phyloP scores from a whole-genome alignment of 2,113 vertebrate genomes.

The Bombycilla garrulus region DNA sequence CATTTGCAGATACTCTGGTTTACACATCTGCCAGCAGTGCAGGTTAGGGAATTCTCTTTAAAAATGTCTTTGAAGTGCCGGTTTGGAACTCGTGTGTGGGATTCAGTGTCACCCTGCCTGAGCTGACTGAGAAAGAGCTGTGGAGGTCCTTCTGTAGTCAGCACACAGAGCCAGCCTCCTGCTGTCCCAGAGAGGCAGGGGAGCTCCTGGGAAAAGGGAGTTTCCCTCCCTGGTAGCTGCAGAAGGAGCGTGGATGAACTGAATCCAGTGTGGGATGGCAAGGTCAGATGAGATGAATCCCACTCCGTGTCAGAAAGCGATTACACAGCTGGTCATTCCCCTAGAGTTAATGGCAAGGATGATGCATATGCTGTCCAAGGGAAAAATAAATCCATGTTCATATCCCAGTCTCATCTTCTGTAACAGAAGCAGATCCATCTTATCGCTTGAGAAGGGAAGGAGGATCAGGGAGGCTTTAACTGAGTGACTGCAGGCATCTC shows the following conservation, averaged over 20 bases:
- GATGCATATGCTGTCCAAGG: constrained; percentile 15
- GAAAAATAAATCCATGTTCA: constrained; percentile 46
- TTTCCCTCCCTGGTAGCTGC: neutral
- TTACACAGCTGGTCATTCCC: constrained; percentile 10
- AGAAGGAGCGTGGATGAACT: neutral
- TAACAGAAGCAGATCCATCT: neutral
- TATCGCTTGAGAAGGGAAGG: neutral
- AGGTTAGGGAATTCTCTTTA: neutral
- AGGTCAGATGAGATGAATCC: constrained; percentile 26
- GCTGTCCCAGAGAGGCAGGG: neutral
- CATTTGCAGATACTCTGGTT: neutral
- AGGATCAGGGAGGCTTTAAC: constrained; percentile 21
- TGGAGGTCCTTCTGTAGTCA: neutral
- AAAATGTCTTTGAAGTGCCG: neutral
- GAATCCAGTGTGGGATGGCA: neutral
- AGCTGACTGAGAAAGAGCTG: neutral
- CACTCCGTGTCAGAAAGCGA: neutral
- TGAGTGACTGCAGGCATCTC: neutral
- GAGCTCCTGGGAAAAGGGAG: neutral
- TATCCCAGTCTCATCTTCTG: constrained; percentile 11
- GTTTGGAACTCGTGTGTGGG: neutral
- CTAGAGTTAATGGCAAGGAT: constrained; percentile 30
- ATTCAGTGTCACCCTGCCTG: neutral
- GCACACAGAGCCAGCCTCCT: neutral
- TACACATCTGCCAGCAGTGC: neutral